These are phyloP conservation scores for Mionectes macconnelli DNA, from an alignment of 2,113 vertebrate genomes.

Conservation along the genomic window DNA sequence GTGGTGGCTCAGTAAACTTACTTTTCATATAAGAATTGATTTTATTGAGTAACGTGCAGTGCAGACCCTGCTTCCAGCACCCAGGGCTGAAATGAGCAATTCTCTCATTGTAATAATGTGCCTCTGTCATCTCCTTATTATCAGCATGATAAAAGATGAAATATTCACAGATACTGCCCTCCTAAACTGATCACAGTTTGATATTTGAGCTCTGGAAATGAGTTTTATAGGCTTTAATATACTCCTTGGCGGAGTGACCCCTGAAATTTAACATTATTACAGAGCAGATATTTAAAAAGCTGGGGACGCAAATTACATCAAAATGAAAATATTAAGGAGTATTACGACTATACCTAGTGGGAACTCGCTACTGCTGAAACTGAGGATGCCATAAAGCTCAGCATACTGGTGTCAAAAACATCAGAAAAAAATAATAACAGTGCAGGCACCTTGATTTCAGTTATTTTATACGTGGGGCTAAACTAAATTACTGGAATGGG, in stretches of 20 bases:
- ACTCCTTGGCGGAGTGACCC: constrained; percentile 99
- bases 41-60: constrained; percentile 92
- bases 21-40: constrained; percentile 96
- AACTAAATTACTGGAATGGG: constrained; percentile 88
- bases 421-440: constrained; percentile 91
- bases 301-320: constrained; percentile 99
- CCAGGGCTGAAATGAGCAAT: constrained; percentile 97
- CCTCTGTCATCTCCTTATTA: constrained; percentile 99
- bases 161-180: constrained; percentile 99
- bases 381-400: constrained; percentile 75
- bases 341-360: constrained; percentile 97
- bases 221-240: constrained; percentile 99
- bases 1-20: constrained; percentile 92
- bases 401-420: constrained; percentile 86
- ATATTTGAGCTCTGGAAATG: constrained; percentile 99
- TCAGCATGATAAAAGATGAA: constrained; percentile 99
- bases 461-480: constrained; percentile 86
- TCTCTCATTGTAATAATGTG: constrained; percentile 99
- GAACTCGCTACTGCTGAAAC: constrained; percentile 78
- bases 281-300: constrained; percentile 99
- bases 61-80: constrained; percentile 90
- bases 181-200: constrained; percentile 99
- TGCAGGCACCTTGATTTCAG: constrained; percentile 80
- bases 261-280: constrained; percentile 99
- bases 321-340: constrained; percentile 99